Percentiles rank a stretch among this genome's conserved stretches.
phyloP scores from a whole-genome alignment of 2,888 invertebrate species.

The Ochlodes sylvanus region DNA sequence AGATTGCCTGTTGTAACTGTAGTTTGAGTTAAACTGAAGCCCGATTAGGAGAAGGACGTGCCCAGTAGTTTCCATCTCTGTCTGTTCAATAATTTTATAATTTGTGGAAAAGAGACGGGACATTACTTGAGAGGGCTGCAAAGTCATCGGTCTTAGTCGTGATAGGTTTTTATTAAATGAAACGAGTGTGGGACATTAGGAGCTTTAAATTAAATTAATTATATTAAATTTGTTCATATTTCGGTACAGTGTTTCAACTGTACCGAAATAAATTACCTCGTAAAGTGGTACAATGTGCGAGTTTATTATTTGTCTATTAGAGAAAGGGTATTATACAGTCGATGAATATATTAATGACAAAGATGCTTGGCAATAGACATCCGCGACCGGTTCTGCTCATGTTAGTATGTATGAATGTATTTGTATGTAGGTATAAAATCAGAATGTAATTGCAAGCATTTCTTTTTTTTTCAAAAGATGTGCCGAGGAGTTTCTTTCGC shows the following conservation, averaged over 20 bases:
- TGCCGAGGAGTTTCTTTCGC: too few relatives aligned
- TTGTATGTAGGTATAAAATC: too few relatives aligned
- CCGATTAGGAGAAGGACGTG: constrained; percentile 34
- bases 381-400: too few relatives aligned
- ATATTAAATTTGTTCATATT: not conserved
- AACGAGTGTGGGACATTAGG: constrained; percentile 20
- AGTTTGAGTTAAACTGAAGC: constrained; percentile 37
- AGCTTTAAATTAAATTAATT: constrained; percentile 11
- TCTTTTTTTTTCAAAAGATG: too few relatives aligned
- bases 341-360: too few relatives aligned
- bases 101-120: constrained; percentile 14
- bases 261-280: not conserved
- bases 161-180: constrained; percentile 32
- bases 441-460: too few relatives aligned
- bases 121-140: constrained; percentile 17
- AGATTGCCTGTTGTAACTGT: constrained; percentile 19
- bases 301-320: too few relatives aligned
- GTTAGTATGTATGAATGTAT: too few relatives aligned
- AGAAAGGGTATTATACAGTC: too few relatives aligned
- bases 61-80: constrained; percentile 15
- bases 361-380: too few relatives aligned
- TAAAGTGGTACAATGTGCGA: too few relatives aligned
- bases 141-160: constrained; percentile 26
- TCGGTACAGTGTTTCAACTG: too few relatives aligned
- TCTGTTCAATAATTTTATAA: constrained; percentile 16